phyloP scores from a whole-genome alignment of 2,797 vertebrate species.

The Microctenopoma steveboyesi region DNA sequence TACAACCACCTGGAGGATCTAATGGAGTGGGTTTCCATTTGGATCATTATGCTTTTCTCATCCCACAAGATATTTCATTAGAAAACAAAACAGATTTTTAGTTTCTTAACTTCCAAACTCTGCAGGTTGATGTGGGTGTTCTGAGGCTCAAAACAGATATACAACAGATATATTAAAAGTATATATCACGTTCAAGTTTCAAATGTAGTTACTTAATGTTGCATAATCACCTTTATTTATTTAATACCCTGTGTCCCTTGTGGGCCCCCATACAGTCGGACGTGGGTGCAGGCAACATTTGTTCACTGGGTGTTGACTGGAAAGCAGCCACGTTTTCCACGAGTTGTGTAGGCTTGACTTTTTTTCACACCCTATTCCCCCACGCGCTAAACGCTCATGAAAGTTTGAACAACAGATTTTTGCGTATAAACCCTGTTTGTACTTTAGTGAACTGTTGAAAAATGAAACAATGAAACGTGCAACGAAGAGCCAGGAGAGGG shows the following conservation, averaged over 20 bases:
- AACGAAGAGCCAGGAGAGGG: too few species aligned
- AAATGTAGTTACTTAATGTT: too few species aligned
- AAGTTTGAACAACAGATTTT: constrained; percentile 7
- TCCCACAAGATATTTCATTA: neutral
- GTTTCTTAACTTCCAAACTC: too few species aligned
- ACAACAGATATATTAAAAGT: too few species aligned
- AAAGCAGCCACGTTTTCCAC: constrained; percentile 40
- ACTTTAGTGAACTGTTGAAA: neutral
- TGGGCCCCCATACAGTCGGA: constrained; percentile 1
- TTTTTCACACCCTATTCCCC: constrained; percentile 18
- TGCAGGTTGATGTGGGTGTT: too few species aligned
- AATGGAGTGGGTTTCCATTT: constrained; percentile 88
- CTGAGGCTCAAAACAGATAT: too few species aligned
- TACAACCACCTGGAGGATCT: constrained; percentile 96
- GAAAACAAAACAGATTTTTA: too few species aligned
- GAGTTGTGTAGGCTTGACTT: constrained; percentile 26
- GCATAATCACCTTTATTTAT: neutral
- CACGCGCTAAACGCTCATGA: neutral
- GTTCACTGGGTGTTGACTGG: constrained; percentile 54
- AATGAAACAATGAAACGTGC: too few species aligned
- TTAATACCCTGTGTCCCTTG: neutral
- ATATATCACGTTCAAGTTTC: too few species aligned
- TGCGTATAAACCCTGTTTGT: neutral
- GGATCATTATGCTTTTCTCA: neutral
- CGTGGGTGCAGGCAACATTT: constrained; percentile 31